Base-by-base conservation (phyloP, 2,888 invertebrate genomes). In the Trilocha varians region DNA sequence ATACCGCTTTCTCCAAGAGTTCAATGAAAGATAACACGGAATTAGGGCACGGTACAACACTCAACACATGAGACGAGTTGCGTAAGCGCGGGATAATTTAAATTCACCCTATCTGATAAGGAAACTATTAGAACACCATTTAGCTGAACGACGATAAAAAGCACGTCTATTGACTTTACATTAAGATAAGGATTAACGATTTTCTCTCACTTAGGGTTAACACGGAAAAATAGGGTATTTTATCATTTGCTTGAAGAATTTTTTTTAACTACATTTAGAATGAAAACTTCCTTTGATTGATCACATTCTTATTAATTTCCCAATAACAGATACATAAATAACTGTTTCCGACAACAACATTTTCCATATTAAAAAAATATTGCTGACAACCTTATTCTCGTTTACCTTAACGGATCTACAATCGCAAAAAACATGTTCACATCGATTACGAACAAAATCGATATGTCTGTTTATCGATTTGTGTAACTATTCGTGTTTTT, bases 51-150 rank as follows among this genome's bases (percentile, higher is more conserved):
- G 0, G 5, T 25, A 25, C 25, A 25, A 25, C 25, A 11, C 5
- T 9, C 8, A 9, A 9, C 25, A 25, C 32, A 44, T 32, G 32
- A 13, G 14, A n/a, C 44, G 16, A 41, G 43, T 44, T 33, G 37
- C 38, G 40, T 41, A 37, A 42, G 41, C 44, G 33, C 47, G 49
- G 53, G 55, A 55, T 49, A 51, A 60, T 60, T 55, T 55, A 55
- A 69, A 63, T 60, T 59, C 49, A 59, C 42, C 43, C 40, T 67
- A 68, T 64, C 70, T 46, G 73, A 75, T 72, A 70, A 69, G 57
- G 40, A 46, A 57, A 57, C 53, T 59, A 67, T 65, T 63, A 67
- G 48, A 59, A 58, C 57, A 55, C 49, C 58, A 60, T 56, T 65
- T 50, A 47, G 45, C 48, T 53, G 53, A 58, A 47, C 42, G 43